Evolutionary conservation across 1,140 invertebrate genomes (phyloP), one percentile per base, ranked within the genome.

Genomic region (Helicoverpa zea): DNA sequence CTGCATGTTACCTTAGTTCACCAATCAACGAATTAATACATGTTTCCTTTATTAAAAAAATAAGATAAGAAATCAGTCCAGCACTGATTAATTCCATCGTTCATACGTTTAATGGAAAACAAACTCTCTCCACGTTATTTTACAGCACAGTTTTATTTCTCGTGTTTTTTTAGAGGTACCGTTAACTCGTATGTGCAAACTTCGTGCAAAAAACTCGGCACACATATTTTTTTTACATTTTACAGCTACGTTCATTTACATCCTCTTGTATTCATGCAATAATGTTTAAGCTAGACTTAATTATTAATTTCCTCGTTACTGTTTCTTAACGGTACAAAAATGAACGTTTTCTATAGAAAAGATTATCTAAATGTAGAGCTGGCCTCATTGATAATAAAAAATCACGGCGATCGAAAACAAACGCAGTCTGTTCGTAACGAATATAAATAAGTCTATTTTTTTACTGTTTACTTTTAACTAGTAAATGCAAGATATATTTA

Each of bases 111-210:
- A 30, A n/a, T 56, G 10, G 3, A 68, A 78, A 78, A 18, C 51
- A 18, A n/a, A 49, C 63, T 78, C 30, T 78, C 12, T 52, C 1
- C 2, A 61, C 16, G 10, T n/a, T 12, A 16, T 16, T 3, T 47
- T 64, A 77, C 23, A 14, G 63, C 47, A 12, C 56, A 56, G 4
- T 78, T 47, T 78, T 47, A 7, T 30, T 29, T 13, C 16, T 51
- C 29, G 43, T 9, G 49, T 56, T 52, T 88, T 89, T 84, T 63
- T 29, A 23, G 23, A 23, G 35, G 52, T 82, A 87, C 90, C 89
- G 89, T 91, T 90, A 88, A 35, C 80, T 81, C 84, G 29, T 74
- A 85, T 85, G 85, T 82, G 83, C 78, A 85, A 81, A 86, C 74
- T 49, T n/a, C 52, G 76, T 70, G 79, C 79, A 82, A 87, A 89